Conservation (phyloP, 2,113 vertebrate genomes). For the Apteryx owenii region DNA sequence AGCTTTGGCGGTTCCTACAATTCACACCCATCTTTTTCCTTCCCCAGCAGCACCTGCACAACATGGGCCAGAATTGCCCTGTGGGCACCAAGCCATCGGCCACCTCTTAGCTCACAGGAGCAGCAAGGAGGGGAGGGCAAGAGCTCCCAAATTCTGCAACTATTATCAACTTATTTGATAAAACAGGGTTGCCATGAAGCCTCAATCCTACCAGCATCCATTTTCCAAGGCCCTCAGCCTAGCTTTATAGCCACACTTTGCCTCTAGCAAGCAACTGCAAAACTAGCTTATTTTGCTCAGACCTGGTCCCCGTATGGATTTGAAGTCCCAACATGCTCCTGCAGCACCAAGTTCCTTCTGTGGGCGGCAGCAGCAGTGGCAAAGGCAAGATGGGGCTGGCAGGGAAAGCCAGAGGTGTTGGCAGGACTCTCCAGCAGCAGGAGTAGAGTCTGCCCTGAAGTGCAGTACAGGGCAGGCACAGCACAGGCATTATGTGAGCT, state of each 20-base stretch:
- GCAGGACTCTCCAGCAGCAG: not conserved
- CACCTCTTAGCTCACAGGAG: no score
- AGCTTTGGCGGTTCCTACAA: not conserved
- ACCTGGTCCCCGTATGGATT: not conserved
- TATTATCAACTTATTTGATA: not conserved
- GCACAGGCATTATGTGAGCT: not conserved
- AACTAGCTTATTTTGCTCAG: not conserved
- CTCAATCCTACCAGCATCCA: not conserved
- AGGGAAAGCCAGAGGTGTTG: not conserved
- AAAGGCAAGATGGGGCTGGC: not conserved
- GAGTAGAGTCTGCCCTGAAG: not conserved
- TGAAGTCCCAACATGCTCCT: accelerated
- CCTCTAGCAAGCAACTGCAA: not conserved
- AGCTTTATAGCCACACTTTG: not conserved
- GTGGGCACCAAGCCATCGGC: no score
- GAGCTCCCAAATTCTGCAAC: not conserved
- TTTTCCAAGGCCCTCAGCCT: not conserved
- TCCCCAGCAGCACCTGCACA: not conserved
- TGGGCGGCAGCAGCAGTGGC: not conserved
- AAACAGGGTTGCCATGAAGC: not conserved
- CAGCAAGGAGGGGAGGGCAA: not conserved
- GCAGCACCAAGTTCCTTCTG: not conserved
- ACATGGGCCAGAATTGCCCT: no score
- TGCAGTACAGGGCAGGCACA: not conserved
- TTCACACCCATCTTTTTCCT: not conserved